Evolutionary conservation across 2,888 invertebrate genomes (phyloP), one percentile per base, ranked within the genome.

Genomic region (Ferrisia virgata): DNA sequence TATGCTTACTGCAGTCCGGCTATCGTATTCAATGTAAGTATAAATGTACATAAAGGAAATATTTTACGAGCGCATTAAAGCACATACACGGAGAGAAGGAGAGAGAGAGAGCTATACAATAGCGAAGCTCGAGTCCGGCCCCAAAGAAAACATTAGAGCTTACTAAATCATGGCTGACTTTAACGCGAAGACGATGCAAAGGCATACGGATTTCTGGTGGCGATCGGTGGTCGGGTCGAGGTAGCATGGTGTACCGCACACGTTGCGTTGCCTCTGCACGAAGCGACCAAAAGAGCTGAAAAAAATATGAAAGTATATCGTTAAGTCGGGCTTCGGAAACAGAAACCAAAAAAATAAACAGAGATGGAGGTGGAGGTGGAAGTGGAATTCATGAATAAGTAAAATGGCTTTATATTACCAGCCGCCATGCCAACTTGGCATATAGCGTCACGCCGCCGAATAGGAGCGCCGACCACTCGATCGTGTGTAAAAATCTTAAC

Each of bases 351-450:
- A 22, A 53, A 53, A 22, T 22, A 53, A 53, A 22, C 18, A 53
- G 53, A 53, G 53, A 22, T 8, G 40, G 13, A 9, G 40, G 6
- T 6, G 40, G 40, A 40, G 18, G 5, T 11, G 31, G 69, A 69
- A 15, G 69, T 69, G 69, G 69, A 69, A 69, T 69, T 69, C 69
- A 69, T 69, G 69, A 69, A 69, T 69, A 69, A 69, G 69, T 69
- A 69, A 69, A 69, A 69, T 18, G 28, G 15, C 31, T 69, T 69
- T 69, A 69, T 31, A 69, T 69, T 69, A 69, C 69, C 22, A 53
- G 53, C 22, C 22, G 22, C 53, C 53, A n/a, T n/a, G n/a, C n/a
- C n/a, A n/a, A n/a, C n/a, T n/a, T n/a, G n/a, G n/a, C n/a, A n/a
- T n/a, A n/a, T n/a, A n/a, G n/a, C n/a, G n/a, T n/a, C n/a, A n/a